Evolutionary conservation across 1,140 invertebrate genomes (phyloP), one percentile per base, ranked within the genome.

Genomic region (Megalopta genalis): DNA sequence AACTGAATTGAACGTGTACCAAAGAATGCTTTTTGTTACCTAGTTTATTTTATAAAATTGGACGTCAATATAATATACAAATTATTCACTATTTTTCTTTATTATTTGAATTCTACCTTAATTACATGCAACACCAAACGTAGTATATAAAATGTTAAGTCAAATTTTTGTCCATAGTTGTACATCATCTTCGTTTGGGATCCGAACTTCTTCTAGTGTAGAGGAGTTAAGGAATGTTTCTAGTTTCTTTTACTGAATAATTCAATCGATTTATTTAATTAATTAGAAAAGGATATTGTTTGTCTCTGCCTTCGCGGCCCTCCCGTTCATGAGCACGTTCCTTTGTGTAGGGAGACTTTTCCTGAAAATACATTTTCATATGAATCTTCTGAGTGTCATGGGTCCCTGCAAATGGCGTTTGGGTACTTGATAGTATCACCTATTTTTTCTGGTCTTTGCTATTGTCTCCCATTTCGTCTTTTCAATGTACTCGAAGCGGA

Each of bases 261-360:
- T 67, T 32, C 16, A 18, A 21, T 5, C 7, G 49, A 52, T 0
- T 46, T 42, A 42, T 9, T 18, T 7, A 8, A 66, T 39, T 25
- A 39, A 57, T 37, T 2, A 18, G 16, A 95, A 96, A 96, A 96
- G 95, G 96, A 96, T 96, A 96, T 96, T 96, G 95, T 95, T 96
- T 96, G 80, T 96, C 95, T 89, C 95, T 93, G 71, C 93, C 93
- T 90, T 96, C 95, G 80, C 94, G 93, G 54, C 94, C 92, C 81
- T 96, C 95, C 80, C 96, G 95, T 68, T 95, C 95, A 80, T 95
- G 94, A 88, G 95, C 94, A 87, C 95, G 89, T 83, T 95, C 94
- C 84, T 94, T 93, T 25, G 90, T 86, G 86, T 96, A 95, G 37
- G 95, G 95, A 32, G 95, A 96, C 89, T 96, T 95, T 90, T 96